phyloP scores from a whole-genome alignment of 2,113 vertebrate genomes.

The Epinephelus fuscoguttatus region DNA sequence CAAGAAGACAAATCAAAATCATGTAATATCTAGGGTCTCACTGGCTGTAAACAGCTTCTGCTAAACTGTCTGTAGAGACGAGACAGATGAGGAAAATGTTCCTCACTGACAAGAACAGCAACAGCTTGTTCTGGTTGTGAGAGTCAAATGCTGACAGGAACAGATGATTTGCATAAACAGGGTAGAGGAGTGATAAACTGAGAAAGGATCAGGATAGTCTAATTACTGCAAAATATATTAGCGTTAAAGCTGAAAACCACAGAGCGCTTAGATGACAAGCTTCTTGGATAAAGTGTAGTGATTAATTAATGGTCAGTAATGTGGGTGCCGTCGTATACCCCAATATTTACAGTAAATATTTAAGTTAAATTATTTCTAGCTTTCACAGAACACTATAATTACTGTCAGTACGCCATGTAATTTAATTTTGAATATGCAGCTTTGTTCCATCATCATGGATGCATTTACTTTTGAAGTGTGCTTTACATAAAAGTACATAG shows the following conservation, averaged over 20 bases:
- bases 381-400: not conserved
- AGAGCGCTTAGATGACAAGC: not conserved
- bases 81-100: conserved; percentile 8
- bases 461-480: not conserved
- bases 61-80: not conserved
- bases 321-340: fast-evolving
- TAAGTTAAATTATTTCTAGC: not conserved
- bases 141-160: conserved; percentile 49
- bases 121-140: conserved; percentile 32
- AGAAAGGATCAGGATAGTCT: not conserved
- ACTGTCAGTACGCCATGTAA: not conserved
- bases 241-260: not conserved
- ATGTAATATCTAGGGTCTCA: not conserved
- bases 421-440: not conserved
- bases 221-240: not conserved
- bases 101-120: conserved; percentile 5
- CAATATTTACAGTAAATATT: not conserved
- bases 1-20: not conserved
- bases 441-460: not conserved
- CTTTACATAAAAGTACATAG: not conserved
- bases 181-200: conserved; percentile 2
- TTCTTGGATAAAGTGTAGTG: conserved; percentile 1
- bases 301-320: not conserved
- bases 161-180: conserved; percentile 56
- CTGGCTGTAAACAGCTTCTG: not conserved